These are phyloP conservation scores for Myiozetetes cayanensis DNA, from an alignment of 2,113 vertebrate genomes.

Conservation along the genomic window DNA sequence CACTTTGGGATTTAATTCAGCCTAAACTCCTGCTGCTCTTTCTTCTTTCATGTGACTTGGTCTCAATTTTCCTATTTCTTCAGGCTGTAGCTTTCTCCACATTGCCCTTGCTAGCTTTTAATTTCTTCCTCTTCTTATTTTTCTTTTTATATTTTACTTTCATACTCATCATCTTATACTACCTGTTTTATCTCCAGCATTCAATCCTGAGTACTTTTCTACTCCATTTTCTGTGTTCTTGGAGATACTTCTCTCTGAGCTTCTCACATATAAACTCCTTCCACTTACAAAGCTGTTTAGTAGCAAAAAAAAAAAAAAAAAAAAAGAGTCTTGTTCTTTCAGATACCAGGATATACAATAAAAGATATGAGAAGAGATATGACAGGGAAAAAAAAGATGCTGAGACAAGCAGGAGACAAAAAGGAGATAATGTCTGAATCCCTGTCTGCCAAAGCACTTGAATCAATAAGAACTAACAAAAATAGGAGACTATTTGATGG, in stretches of 20 bases:
- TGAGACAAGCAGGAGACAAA: neutral
- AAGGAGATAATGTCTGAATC: neutral
- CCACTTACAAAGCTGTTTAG: neutral
- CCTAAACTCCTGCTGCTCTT: neutral
- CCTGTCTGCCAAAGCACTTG: neutral
- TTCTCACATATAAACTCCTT: neutral
- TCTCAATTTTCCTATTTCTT: neutral
- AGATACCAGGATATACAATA: neutral
- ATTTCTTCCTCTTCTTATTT: neutral
- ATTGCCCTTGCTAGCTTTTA: neutral
- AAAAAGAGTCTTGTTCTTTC: neutral
- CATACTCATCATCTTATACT: neutral
- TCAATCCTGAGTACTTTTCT: neutral
- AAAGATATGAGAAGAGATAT: neutral
- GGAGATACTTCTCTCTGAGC: neutral
- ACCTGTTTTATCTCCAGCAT: neutral
- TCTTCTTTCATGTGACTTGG: neutral
- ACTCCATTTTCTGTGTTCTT: neutral
- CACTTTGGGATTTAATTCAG: neutral
- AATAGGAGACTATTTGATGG: neutral
- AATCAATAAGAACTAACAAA: neutral
- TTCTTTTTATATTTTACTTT: neutral
- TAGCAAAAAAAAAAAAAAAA: neutral
- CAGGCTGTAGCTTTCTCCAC: neutral
- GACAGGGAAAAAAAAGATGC: neutral